Conservation (phyloP, 2,797 vertebrate species). For the Pempheris klunzingeri region DNA sequence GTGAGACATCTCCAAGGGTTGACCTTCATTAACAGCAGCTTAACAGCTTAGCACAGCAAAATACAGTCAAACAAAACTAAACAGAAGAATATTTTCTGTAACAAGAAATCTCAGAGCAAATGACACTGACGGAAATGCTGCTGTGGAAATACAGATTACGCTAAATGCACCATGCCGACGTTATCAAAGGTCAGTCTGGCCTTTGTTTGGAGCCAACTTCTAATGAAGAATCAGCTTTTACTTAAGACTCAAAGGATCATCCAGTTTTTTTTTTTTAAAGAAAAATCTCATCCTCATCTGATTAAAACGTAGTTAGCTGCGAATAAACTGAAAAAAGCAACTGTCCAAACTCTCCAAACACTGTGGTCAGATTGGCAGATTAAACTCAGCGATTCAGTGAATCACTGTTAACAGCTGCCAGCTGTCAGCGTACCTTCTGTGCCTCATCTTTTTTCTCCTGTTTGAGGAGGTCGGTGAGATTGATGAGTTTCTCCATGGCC, state of each 20-base stretch:
- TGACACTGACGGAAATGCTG: not conserved
- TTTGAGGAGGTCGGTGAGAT: constrained; percentile 99
- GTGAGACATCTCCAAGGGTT: not conserved
- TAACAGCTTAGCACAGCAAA: not conserved
- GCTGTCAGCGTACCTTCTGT: constrained; percentile 90
- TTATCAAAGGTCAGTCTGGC: not conserved
- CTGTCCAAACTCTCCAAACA: constrained; percentile 14
- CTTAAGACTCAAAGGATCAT: not conserved
- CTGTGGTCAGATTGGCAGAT: constrained; percentile 40
- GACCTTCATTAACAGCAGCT: constrained; percentile 12
- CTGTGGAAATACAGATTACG: not conserved
- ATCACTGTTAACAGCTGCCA: constrained; percentile 61
- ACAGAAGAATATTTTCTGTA: not conserved
- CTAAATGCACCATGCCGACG: not conserved
- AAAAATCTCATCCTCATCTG: not conserved
- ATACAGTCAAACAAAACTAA: not conserved
- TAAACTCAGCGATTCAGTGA: constrained; percentile 42
- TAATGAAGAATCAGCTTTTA: not conserved
- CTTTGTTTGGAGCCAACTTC: not conserved
- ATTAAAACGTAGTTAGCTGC: constrained; percentile 1
- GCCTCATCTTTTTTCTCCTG: constrained; percentile 99
- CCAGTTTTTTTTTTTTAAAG: not conserved
- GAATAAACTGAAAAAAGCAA: constrained; percentile 6
- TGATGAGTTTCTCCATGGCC: constrained; percentile 99
- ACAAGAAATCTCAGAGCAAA: not conserved